phyloP scores from a whole-genome alignment of 2,888 invertebrate genomes.

The Cenopis cana region DNA sequence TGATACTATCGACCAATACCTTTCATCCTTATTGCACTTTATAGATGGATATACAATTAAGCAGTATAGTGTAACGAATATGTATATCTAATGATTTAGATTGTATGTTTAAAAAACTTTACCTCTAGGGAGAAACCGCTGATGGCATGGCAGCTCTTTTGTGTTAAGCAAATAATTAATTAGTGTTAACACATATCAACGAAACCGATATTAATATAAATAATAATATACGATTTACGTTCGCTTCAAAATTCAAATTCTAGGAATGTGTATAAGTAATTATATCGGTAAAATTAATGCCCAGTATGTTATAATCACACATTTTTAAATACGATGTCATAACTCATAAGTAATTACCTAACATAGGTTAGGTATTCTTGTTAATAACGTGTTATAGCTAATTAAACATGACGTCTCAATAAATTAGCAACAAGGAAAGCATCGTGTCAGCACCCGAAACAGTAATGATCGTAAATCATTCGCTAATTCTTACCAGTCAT shows the following conservation, averaged over 20 bases:
- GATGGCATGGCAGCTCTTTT: no score
- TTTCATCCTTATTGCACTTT: no score
- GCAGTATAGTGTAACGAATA: no score
- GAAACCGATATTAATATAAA: no score
- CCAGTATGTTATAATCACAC: not conserved
- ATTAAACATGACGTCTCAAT: constrained; percentile 5
- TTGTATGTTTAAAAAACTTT: no score
- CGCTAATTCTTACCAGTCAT: constrained; percentile 29
- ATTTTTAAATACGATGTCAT: not conserved
- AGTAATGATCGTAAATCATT: constrained; percentile 31
- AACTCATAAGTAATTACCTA: not conserved
- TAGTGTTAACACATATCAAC: not conserved
- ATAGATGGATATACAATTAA: no score
- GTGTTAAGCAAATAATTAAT: no score
- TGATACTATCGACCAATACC: no score
- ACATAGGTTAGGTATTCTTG: not conserved
- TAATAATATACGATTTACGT: not conserved
- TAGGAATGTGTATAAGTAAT: not conserved
- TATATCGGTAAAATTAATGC: not conserved
- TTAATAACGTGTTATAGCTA: not conserved
- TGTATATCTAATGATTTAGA: no score
- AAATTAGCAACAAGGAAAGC: not conserved
- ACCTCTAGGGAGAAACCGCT: no score
- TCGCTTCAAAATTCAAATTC: not conserved
- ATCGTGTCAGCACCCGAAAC: not conserved